These are phyloP conservation scores for Coptodon rendalli DNA, from an alignment of 2,113 vertebrate species.

Conservation along the genomic window DNA sequence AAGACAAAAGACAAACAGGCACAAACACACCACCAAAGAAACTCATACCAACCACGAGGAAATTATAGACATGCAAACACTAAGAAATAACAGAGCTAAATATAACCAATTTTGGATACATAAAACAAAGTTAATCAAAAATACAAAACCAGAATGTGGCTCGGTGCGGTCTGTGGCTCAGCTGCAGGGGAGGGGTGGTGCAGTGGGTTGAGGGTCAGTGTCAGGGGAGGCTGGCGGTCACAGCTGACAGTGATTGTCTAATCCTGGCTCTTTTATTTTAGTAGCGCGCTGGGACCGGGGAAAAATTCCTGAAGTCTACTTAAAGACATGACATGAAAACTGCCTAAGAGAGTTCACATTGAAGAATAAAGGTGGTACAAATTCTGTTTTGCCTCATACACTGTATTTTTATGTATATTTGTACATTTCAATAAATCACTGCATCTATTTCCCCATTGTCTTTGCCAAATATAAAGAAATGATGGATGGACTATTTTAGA, in stretches of 20 bases:
- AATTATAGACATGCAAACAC: neutral
- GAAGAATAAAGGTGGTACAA: neutral
- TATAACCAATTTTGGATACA: neutral
- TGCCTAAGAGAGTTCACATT: neutral
- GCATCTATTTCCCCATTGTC: neutral
- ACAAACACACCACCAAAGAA: neutral
- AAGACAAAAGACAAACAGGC: neutral
- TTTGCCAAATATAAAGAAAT: neutral
- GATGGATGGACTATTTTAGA: neutral
- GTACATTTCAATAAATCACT: neutral
- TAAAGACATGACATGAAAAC: neutral
- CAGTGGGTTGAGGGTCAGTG: neutral
- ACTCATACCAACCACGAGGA: neutral
- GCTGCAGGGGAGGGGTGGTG: neutral
- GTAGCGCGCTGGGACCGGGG: neutral
- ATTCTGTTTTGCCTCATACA: neutral
- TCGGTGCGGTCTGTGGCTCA: neutral
- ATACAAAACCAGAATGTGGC: neutral
- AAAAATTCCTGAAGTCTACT: neutral
- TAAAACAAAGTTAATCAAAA: neutral
- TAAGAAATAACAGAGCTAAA: neutral
- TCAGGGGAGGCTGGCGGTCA: neutral
- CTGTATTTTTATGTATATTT: neutral
- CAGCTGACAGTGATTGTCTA: neutral
- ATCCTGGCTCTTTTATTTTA: neutral